Evolutionary conservation across 2,113 vertebrate species (phyloP), one percentile per base, ranked within the genome.

Genomic region (Osmerus eperlanus): DNA sequence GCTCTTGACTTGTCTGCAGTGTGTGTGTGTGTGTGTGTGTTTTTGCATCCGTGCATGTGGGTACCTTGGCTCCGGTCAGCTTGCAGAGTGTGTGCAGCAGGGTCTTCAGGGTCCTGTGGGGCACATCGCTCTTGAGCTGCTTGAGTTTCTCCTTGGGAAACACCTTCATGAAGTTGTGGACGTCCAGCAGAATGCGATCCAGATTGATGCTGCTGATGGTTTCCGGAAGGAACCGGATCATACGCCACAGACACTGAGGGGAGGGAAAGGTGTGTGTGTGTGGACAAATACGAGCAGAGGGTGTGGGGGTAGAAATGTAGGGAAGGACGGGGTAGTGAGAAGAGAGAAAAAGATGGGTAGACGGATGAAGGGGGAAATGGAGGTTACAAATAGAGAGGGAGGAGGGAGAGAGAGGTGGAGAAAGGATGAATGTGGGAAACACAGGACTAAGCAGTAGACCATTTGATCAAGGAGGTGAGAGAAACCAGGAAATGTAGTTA

Each of bases 111-210:
- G 97, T 99, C 83, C 97, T 90, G 88, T 98, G 95, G 0, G 97
- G 96, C 65, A 98, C 92, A 29, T 98, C 97, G 13, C 93, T 96
- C 89, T 99, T 99, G 52, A 95, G 94, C 58, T 97, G 96, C 80
- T 98, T 98, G 36, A 98, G 91, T 74, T 98, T 98, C 81, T 99
- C 97, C 90, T 96, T 98, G 69, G 97, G 97, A 79, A 98, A 98
- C 70, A 97, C 94, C 78, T 96, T 98, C 96, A 99, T 96, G 84
- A 99, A 97, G 84, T 95, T 94, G 84, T 99, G 97, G 52, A 98
- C 94, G 29, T 99, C 97, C 76, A 99, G 88, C 6, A 99, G 87
- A 85, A 99, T 96, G 36, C 97, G 92, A 77, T 99, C 97, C 79
- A 99, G 90, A 78, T 99, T 99, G 83, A 99, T 94, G 83, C 74